Base-by-base conservation (phyloP, 2,888 invertebrate genomes). In the Drosophila atripex region DNA sequence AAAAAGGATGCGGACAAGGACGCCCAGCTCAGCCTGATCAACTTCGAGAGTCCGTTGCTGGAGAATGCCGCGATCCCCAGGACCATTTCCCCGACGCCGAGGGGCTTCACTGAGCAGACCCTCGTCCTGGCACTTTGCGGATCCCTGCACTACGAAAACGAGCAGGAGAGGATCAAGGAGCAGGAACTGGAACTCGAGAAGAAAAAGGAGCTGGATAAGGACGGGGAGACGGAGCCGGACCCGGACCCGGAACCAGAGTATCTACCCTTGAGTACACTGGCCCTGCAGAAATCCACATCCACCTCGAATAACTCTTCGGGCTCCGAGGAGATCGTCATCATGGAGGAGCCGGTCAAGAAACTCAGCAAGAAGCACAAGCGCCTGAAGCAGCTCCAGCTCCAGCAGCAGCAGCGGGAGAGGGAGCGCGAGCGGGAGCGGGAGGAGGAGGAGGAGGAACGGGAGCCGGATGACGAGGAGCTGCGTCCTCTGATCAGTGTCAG, bases 81-180 rank as follows among this genome's bases (percentile, higher is more conserved):
- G 3, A 82, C 87, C 56, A 82, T 88, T 45, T 83, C 84, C 14
- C 83, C 86, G 32, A 73, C 82, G 21, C 80, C 86, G 3, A 83
- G 85, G 1, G 89, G 88, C 39, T 89, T 90, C 53, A 89, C 86
- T 32, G 86, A 90, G 53, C 83, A 90, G 63, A 92, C 89, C 65
- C 73, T 91, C 2, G 89, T 91, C 7, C 76, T 91, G 57, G 92
- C 91, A 0, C 75, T 91, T 1, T 92, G 92, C 53, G 91, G 91
- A 0, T 91, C 91, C 8, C 70, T 91, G 59, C 91, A 91, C 74
- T 90, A 90, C 35, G 89, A 91, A 69, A 78, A 86, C 30, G 90
- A 91, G 57, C 84, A 84, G 43, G 69, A 63, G 9, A 23, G 61
- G 1, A 16, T 47, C 43, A 45, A 7, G 49, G 12, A 18, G 16